phyloP scores from a whole-genome alignment of 2,113 vertebrate genomes.

The Carollia perspicillata region DNA sequence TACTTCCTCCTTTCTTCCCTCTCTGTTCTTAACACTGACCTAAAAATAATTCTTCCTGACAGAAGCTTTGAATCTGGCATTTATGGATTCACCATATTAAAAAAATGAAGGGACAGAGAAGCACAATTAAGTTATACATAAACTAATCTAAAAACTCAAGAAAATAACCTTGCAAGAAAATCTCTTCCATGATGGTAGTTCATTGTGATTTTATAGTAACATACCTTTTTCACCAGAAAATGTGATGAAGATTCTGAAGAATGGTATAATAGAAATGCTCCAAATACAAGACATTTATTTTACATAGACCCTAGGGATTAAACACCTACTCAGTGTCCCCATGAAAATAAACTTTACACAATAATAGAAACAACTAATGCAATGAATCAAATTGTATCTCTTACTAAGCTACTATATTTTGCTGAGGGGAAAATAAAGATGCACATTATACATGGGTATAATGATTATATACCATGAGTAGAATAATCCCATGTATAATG shows the following conservation, averaged over 20 bases:
- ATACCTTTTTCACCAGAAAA: slow-evolving; percentile 22
- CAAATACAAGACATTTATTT: background rate
- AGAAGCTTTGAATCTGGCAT: slow-evolving; percentile 8
- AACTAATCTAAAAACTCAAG: background rate
- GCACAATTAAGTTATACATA: background rate
- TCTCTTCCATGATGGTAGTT: background rate
- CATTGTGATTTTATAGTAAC: background rate
- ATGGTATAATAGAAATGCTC: background rate
- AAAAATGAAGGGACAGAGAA: background rate
- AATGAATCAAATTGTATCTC: slow-evolving; percentile 6
- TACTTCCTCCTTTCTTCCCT: background rate
- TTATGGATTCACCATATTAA: background rate
- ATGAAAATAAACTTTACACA: background rate
- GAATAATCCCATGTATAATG: no score
- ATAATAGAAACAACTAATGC: background rate
- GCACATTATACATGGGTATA: no score
- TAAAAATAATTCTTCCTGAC: slow-evolving; percentile 47
- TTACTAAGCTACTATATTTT: background rate
- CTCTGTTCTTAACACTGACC: background rate
- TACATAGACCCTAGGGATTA: background rate
- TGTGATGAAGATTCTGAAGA: background rate
- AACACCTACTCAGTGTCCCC: background rate
- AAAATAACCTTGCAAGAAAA: slow-evolving; percentile 34
- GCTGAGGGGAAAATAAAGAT: no score
- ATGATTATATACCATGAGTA: no score